Evolutionary conservation across 2,888 invertebrate species (phyloP), one percentile per base, ranked within the genome.

Genomic region (Coleophora flavipennella): DNA sequence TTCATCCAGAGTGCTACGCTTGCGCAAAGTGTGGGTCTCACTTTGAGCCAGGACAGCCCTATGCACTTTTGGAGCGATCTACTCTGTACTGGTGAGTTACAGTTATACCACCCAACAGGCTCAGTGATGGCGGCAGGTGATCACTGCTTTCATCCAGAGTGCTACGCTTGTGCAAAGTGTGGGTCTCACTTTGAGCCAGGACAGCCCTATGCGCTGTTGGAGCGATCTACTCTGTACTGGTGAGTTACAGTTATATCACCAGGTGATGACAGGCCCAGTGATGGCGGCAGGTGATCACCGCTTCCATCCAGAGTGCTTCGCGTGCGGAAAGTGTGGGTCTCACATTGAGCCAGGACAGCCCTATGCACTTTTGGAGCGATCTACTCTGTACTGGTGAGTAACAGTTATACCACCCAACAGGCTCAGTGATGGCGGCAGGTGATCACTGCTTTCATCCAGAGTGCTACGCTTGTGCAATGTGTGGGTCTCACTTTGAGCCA

Each of bases 391-490:
- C 72, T 97, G 95, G 91, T 94, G 69, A 67, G 61, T 45, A n/a
- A n/a, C n/a, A n/a, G n/a, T n/a, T n/a, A n/a, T n/a, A n/a, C n/a
- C n/a, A n/a, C n/a, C n/a, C n/a, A 48, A 92, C 94, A 1, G 96
- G 96, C 0, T 96, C 96, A 20, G 94, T 96, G 49, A 96, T 97
- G 96, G 91, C 95, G 46, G 96, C 96, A 13, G 97, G 96, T 26
- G 94, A 94, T 62, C 96, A 96, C 80, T 94, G 95, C 71, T 97
- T 96, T 83, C 97, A 97, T n/a, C n/a, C n/a, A n/a, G n/a, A n/a
- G n/a, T n/a, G n/a, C n/a, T n/a, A n/a, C n/a, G n/a, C n/a, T n/a
- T n/a, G n/a, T n/a, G n/a, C n/a, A n/a, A n/a, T n/a, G n/a, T n/a
- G n/a, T n/a, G n/a, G n/a, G n/a, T n/a, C n/a, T n/a, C n/a, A n/a